A percentile compares a stretch with the other conserved stretches of the same genome.
phyloP scores from a whole-genome alignment of 2,888 invertebrate genomes.

The Drosophila picticornis region DNA sequence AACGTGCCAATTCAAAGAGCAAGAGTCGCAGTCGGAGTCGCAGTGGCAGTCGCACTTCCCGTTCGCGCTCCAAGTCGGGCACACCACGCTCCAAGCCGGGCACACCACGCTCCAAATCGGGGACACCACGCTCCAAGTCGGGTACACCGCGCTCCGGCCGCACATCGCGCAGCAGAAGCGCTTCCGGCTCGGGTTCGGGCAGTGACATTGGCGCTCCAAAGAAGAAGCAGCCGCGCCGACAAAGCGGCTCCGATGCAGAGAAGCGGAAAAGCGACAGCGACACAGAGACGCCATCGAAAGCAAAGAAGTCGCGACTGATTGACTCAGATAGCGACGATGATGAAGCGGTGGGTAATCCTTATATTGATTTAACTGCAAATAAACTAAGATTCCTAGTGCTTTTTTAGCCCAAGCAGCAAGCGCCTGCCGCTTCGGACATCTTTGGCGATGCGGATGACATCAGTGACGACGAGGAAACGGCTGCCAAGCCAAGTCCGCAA shows the following conservation, averaged over 20 bases:
- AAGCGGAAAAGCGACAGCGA: slow-evolving; percentile 75
- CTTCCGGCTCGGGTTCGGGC: slow-evolving; percentile 82
- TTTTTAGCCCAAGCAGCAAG: slow-evolving; percentile 58
- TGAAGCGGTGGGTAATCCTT: slow-evolving; percentile 79
- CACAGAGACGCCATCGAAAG: slow-evolving; percentile 82
- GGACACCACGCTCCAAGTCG: slow-evolving; percentile 67
- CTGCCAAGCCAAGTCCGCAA: slow-evolving; percentile 66
- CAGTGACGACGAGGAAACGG: slow-evolving; percentile 88
- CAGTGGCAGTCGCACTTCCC: slow-evolving; percentile 76
- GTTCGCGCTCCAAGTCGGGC: slow-evolving; percentile 57
- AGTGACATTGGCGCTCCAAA: slow-evolving; percentile 82
- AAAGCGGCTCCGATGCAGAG: slow-evolving; percentile 86
- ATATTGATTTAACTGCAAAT: not conserved
- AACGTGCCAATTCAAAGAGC: slow-evolving; percentile 82
- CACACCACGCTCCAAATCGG: slow-evolving; percentile 58
- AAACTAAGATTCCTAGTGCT: not conserved
- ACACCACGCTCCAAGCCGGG: slow-evolving; percentile 51
- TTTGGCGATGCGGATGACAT: slow-evolving; percentile 98
- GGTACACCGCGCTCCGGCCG: slow-evolving; percentile 55
- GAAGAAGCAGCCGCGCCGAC: slow-evolving; percentile 84
- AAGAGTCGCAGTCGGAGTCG: slow-evolving; percentile 73
- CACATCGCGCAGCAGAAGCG: slow-evolving; percentile 60
- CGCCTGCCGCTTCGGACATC: slow-evolving; percentile 89
- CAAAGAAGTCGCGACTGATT: slow-evolving; percentile 87
- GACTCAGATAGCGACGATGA: slow-evolving; percentile 91